Evolutionary conservation across 2,888 invertebrate species (phyloP).

Genomic region (Argyresthia goedartella): DNA sequence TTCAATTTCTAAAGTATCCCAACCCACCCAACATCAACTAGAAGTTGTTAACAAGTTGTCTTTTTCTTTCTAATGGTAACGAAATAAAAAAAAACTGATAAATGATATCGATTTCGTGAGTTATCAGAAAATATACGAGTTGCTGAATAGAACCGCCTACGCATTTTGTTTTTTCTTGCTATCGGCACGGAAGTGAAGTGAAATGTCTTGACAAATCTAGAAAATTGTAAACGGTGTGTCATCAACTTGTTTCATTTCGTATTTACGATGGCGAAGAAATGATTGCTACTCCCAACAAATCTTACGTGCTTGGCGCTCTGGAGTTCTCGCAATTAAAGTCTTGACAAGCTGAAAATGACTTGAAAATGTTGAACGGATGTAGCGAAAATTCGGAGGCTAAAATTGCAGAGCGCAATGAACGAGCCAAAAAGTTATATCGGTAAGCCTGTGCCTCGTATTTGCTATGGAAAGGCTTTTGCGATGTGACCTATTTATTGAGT

Average conservation of each 20-base stretch:
- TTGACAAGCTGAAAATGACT: conserved; percentile 62
- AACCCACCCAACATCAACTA: too few species aligned
- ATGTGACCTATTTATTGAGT: not conserved
- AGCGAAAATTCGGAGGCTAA: conserved; percentile 56
- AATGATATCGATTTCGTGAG: not conserved
- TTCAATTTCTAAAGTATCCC: too few species aligned
- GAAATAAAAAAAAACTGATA: not conserved
- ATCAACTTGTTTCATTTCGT: not conserved
- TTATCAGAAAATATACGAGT: not conserved
- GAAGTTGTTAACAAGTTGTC: too few species aligned
- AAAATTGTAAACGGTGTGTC: conserved; percentile 1
- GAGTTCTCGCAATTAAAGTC: conserved; percentile 37
- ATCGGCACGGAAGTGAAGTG: not conserved
- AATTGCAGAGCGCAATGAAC: conserved; percentile 55
- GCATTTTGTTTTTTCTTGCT: not conserved
- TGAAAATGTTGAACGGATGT: conserved; percentile 64
- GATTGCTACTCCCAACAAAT: not conserved
- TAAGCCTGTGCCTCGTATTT: conserved; percentile 19
- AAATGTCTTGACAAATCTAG: not conserved
- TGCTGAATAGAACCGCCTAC: not conserved
- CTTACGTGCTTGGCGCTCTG: conserved; percentile 14
- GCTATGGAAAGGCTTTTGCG: not conserved
- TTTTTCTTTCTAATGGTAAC: too few species aligned
- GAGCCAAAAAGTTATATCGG: conserved; percentile 65
- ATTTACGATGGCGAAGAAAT: not conserved